These are phyloP conservation scores for Falco rusticolus DNA, from an alignment of 2,797 vertebrate genomes.

Conservation along the genomic window DNA sequence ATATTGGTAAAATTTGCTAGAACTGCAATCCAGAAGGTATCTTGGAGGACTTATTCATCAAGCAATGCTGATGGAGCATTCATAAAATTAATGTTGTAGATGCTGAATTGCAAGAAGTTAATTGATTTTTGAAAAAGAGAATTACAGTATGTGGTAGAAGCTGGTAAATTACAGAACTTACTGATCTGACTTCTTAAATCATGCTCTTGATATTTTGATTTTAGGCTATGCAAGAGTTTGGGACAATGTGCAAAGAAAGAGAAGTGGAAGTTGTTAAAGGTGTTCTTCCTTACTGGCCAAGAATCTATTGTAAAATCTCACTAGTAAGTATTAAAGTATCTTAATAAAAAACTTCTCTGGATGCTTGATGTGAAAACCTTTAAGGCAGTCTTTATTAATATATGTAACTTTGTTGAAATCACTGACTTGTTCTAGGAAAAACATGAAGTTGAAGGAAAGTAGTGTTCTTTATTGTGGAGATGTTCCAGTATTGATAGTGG, in stretches of 20 bases:
- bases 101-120: not conserved
- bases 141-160: not conserved
- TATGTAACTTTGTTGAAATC: not conserved
- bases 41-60: not conserved
- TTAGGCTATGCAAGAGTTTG: constrained; percentile 98
- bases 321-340: constrained; percentile 81
- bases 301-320: constrained; percentile 97
- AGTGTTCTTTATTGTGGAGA: not conserved
- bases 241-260: constrained; percentile 92
- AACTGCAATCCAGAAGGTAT: not conserved
- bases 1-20: not conserved
- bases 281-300: constrained; percentile 96
- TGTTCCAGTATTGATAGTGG: not conserved
- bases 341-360: not conserved
- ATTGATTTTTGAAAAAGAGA: not conserved
- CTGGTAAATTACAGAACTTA: not conserved
- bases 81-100: not conserved
- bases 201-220: not conserved
- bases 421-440: not conserved
- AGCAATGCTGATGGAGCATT: not conserved
- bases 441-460: not conserved
- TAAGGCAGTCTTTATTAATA: not conserved
- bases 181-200: not conserved
- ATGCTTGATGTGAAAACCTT: not conserved
- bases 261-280: constrained; percentile 92